Percentiles rank a stretch among this genome's conserved stretches.
phyloP scores from a whole-genome alignment of 2,797 vertebrate species.

The Discoglossus pictus region DNA sequence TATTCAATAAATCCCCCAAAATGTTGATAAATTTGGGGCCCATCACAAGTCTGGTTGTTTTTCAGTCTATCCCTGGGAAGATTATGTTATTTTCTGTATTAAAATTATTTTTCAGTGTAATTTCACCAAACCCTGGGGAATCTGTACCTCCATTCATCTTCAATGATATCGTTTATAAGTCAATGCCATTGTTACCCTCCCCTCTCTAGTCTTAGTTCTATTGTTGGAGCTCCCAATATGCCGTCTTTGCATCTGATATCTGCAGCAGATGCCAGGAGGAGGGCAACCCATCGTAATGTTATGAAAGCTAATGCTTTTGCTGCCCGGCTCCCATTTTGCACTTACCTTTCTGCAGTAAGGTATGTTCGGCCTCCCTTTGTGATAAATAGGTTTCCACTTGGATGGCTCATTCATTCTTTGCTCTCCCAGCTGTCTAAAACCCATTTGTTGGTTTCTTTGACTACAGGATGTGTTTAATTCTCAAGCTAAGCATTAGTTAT shows the following conservation, averaged over 20 bases:
- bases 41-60: no score
- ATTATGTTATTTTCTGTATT: no score
- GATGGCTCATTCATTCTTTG: slow-evolving; percentile 15
- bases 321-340: slow-evolving; percentile 5
- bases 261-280: slow-evolving; percentile 44
- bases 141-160: slow-evolving; percentile 30
- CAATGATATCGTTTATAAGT: slow-evolving; percentile 33
- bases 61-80: no score
- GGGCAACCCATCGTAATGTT: slow-evolving; percentile 23
- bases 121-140: slow-evolving; percentile 30
- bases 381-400: slow-evolving; percentile 20
- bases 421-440: slow-evolving; percentile 28
- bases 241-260: slow-evolving; percentile 40
- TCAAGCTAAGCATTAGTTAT: slow-evolving; percentile 42
- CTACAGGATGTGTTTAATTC: slow-evolving; percentile 41
- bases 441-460: slow-evolving; percentile 32
- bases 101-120: no score
- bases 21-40: no score
- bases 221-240: slow-evolving; percentile 36
- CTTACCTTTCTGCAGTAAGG: background rate
- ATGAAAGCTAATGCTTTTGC: slow-evolving; percentile 8
- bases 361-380: slow-evolving; percentile 30
- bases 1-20: no score
- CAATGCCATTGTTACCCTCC: slow-evolving; percentile 37
- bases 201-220: slow-evolving; percentile 11